phyloP scores from a whole-genome alignment of 2,113 vertebrate species.

The Chionodraco myersi region DNA sequence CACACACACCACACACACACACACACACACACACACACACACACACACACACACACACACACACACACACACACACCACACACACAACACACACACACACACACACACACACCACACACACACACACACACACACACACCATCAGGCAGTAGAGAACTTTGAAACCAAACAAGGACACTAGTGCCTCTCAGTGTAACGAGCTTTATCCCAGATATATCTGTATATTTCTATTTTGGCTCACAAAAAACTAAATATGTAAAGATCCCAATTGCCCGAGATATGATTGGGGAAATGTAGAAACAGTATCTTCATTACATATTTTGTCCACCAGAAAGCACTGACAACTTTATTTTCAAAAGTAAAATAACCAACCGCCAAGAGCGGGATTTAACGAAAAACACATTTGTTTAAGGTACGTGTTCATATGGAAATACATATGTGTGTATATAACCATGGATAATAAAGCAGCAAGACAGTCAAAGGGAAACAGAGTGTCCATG shows the following conservation, averaged over 20 bases:
- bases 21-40: too few relatives aligned
- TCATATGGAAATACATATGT: not conserved
- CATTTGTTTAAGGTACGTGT: not conserved
- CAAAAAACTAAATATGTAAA: not conserved
- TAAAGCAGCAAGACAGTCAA: not conserved
- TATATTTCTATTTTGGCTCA: too few relatives aligned
- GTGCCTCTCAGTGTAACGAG: not conserved
- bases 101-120: not conserved
- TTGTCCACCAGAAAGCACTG: conserved; percentile 10
- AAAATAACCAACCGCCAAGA: not conserved
- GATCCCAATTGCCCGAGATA: not conserved
- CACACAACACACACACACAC: too few relatives aligned
- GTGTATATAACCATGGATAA: not conserved
- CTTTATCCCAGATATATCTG: not conserved
- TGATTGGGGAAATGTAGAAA: not conserved
- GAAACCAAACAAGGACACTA: not conserved
- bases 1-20: too few relatives aligned
- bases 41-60: too few relatives aligned
- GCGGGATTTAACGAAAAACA: not conserved
- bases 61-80: too few relatives aligned
- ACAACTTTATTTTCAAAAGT: not conserved
- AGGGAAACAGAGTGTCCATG: not conserved
- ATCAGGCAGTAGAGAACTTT: not conserved
- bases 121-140: not conserved
- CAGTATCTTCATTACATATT: not conserved